Conservation (phyloP, 2,888 invertebrate genomes). For the Candidula unifasciata region DNA sequence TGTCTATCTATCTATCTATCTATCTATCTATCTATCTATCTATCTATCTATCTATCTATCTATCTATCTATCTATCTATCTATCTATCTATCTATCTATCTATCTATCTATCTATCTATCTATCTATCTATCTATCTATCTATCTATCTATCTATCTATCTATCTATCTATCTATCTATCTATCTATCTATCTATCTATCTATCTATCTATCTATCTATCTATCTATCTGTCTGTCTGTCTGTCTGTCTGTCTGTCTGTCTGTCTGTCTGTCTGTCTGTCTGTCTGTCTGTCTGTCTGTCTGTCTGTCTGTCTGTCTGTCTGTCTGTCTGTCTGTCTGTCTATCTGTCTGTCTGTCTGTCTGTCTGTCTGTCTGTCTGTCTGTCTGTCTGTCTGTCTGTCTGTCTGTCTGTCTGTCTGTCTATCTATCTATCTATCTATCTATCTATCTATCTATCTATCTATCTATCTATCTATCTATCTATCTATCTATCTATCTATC, state of each 20-base stretch:
- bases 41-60: no score
- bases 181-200: neutral
- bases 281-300: neutral
- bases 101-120: no score
- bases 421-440: neutral
- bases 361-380: conserved; percentile 3
- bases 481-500: no score
- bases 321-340: neutral
- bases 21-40: no score
- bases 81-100: no score
- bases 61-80: no score
- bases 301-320: neutral
- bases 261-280: neutral
- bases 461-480: no score
- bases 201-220: neutral
- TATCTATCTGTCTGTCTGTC: neutral
- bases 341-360: neutral
- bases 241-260: conserved; percentile 9
- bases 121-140: no score
- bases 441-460: neutral
- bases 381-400: neutral
- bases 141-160: no score
- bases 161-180: no score
- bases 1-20: no score
- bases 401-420: neutral